Base-by-base conservation (phyloP, 2,888 invertebrate genomes). In the Lasioglossum lativentre region DNA sequence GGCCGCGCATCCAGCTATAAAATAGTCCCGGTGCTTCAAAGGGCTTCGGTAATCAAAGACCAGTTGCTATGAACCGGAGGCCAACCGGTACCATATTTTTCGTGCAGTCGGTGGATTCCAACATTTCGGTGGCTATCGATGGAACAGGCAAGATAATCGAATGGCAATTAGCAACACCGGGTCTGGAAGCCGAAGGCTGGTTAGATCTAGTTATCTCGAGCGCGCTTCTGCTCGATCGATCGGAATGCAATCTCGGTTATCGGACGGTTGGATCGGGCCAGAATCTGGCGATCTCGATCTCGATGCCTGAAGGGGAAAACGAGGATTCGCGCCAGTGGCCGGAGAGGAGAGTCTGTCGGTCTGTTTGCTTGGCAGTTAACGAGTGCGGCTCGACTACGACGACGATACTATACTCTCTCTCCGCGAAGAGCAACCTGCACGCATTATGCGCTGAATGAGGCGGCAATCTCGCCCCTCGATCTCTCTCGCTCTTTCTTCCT, bases 381-480 rank as follows among this genome's bases (percentile, higher is more conserved):
- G 90, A 90, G 90, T 86, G 80, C 84, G 79, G 73, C 59, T 75
- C 74, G 63, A 23, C 74, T 66, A 45, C 45, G 45, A 34, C 77
- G 82, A 86, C 80, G 82, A 83, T 86, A 84, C 83, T 63, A 70
- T n/a, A n/a, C n/a, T n/a, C n/a, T n/a, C 78, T 79, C 83, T 72
- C 74, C 79, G 66, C 83, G 56, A 56, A n/a, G 63, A 63, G 63
- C 80, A 85, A 83, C 85, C 89, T 86, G 89, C 86, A 86, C 89
- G 91, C 91, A 91, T 92, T 90, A 91, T 90, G 88, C 87, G 85
- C 78, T 88, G 91, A 91, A 92, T 88, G 89, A 89, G 89, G 78
- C 75, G 76, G 78, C 85, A 89, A 90, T 90, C 90, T 90, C 86
- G 82, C 82, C 86, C 90, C 89, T 81, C 45, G 90, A 90, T 90